Conservation (phyloP, 2,888 invertebrate genomes). For the Acanthosepion esculentum region DNA sequence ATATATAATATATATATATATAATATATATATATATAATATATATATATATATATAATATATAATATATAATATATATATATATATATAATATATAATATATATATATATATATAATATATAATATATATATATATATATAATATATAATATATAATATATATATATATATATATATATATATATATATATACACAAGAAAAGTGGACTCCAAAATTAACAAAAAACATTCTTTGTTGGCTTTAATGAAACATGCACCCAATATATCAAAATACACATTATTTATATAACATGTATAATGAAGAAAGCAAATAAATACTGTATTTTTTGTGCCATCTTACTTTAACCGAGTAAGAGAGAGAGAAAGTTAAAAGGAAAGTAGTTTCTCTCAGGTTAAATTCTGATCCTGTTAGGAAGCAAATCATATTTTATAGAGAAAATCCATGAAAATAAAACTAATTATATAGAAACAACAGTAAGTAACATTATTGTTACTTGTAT, state of each 20-base stretch:
- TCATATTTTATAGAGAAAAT: background rate
- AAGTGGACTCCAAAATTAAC: too few relatives aligned
- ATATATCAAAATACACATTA: too few relatives aligned
- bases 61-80: too few relatives aligned
- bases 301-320: background rate
- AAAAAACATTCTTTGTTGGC: too few relatives aligned
- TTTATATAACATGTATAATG: background rate
- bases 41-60: too few relatives aligned
- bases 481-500: background rate
- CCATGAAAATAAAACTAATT: background rate
- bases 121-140: background rate
- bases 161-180: background rate
- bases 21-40: too few relatives aligned
- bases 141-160: background rate
- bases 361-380: background rate
- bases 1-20: too few relatives aligned
- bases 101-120: too few relatives aligned
- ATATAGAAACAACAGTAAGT: background rate
- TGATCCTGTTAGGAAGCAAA: background rate
- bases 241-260: too few relatives aligned
- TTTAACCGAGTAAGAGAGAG: background rate
- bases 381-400: background rate
- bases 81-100: too few relatives aligned
- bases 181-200: background rate
- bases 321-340: background rate